Percentiles rank a stretch among this genome's conserved stretches.
phyloP scores from a whole-genome alignment of 2,113 vertebrate species.

The Rhabdomys dilectus region DNA sequence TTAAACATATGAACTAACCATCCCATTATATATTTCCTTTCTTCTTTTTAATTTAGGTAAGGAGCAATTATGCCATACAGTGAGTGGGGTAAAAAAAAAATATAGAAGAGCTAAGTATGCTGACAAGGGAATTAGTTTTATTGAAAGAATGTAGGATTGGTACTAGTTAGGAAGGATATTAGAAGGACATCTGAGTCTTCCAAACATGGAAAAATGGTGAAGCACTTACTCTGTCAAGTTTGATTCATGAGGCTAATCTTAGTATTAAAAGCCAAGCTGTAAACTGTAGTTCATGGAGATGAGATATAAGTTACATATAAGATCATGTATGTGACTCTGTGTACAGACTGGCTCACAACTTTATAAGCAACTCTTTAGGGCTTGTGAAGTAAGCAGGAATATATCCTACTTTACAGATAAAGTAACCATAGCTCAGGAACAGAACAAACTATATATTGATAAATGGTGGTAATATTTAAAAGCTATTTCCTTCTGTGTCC shows the following conservation, averaged over 20 bases:
- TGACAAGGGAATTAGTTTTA: neutral
- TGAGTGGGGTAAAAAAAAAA: neutral
- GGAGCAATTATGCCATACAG: neutral
- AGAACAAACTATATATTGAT: constrained; percentile 19
- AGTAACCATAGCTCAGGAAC: constrained; percentile 33
- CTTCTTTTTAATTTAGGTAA: constrained; percentile 41
- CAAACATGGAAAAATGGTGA: constrained; percentile 21
- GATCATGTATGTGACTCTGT: neutral
- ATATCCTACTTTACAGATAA: constrained; percentile 31
- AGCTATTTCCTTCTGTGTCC: neutral
- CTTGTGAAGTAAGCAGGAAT: constrained; percentile 14
- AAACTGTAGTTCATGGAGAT: neutral
- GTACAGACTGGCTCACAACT: neutral
- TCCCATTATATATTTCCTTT: neutral
- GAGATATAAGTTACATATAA: neutral
- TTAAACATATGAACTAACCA: neutral
- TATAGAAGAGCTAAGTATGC: neutral
- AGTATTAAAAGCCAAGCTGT: neutral
- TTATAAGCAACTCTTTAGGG: constrained; percentile 37
- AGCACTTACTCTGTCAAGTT: neutral
- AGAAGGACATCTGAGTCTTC: neutral
- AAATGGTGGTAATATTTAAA: neutral
- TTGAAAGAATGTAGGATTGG: neutral
- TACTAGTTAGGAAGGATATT: neutral
- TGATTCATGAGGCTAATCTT: constrained; percentile 4